These are phyloP conservation scores for Labeo catla DNA, from an alignment of 2,113 vertebrate genomes.

Conservation along the genomic window DNA sequence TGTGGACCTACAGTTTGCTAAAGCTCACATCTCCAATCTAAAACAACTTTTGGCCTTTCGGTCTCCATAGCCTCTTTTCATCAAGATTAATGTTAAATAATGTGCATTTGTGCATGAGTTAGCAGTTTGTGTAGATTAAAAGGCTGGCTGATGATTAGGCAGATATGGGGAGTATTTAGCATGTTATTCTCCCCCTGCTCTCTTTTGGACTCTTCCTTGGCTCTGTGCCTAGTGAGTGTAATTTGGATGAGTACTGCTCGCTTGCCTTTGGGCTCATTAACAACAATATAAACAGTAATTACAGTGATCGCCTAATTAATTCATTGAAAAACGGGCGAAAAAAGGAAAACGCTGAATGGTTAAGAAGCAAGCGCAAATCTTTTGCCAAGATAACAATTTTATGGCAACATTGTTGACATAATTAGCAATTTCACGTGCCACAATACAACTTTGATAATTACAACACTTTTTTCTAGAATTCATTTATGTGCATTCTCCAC, in stretches of 20 bases:
- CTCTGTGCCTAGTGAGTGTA: constrained; percentile 77
- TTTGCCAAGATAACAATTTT: constrained; percentile 74
- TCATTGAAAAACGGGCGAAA: constrained; percentile 68
- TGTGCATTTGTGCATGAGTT: constrained; percentile 31
- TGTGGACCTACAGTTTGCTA: not conserved
- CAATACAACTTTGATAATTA: constrained; percentile 72
- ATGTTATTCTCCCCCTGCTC: constrained; percentile 51
- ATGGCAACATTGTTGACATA: constrained; percentile 71
- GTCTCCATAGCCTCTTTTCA: not conserved
- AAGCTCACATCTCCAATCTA: not conserved
- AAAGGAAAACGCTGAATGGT: constrained; percentile 67
- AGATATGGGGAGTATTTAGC: constrained; percentile 62
- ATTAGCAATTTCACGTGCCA: constrained; percentile 73
- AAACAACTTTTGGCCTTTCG: not conserved
- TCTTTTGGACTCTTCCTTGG: constrained; percentile 76
- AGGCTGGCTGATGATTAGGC: constrained; percentile 6
- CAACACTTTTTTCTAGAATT: constrained; percentile 59
- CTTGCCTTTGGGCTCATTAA: constrained; percentile 84
- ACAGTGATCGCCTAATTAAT: constrained; percentile 83
- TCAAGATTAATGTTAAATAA: not conserved
- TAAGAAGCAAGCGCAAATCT: constrained; percentile 74
- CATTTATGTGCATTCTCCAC: constrained; percentile 57
- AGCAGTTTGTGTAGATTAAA: constrained; percentile 20
- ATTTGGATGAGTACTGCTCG: constrained; percentile 82
- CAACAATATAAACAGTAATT: constrained; percentile 85